Percentiles rank a stretch among this genome's conserved stretches.
These are phyloP conservation scores for Zonotrichia albicollis DNA, from an alignment of 2,797 vertebrate genomes.

Conservation along the genomic window DNA sequence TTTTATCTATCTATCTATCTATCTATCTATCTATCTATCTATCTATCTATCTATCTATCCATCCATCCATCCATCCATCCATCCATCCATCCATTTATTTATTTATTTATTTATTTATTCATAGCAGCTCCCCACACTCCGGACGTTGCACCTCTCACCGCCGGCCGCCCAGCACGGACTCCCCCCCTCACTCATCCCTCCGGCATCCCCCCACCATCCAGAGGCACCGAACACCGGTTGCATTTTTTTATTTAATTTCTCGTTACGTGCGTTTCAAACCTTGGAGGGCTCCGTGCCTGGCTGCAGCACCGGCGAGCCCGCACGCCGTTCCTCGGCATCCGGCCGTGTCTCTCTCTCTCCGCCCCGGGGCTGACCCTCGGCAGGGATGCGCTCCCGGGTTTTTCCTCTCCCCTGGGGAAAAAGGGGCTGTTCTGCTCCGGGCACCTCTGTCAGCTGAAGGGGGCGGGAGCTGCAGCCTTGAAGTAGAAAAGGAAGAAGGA, in stretches of 20 bases:
- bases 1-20: neutral
- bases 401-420: neutral
- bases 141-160: neutral
- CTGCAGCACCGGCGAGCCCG: neutral
- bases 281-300: neutral
- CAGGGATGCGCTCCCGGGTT: neutral
- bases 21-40: neutral
- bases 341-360: neutral
- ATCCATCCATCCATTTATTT: no score
- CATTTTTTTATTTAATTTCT: neutral
- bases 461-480: conserved; percentile 71
- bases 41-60: neutral
- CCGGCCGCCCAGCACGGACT: neutral
- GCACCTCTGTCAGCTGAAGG: conserved; percentile 62
- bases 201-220: neutral
- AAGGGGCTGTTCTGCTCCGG: conserved; percentile 8
- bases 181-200: neutral
- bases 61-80: no score
- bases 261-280: neutral
- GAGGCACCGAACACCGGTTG: neutral
- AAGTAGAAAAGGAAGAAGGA: conserved; percentile 32
- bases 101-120: neutral
- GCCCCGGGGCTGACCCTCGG: neutral
- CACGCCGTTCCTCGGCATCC: neutral
- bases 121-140: neutral